phyloP scores from a whole-genome alignment of 2,797 vertebrate genomes.

The Acanthiza pusilla region DNA sequence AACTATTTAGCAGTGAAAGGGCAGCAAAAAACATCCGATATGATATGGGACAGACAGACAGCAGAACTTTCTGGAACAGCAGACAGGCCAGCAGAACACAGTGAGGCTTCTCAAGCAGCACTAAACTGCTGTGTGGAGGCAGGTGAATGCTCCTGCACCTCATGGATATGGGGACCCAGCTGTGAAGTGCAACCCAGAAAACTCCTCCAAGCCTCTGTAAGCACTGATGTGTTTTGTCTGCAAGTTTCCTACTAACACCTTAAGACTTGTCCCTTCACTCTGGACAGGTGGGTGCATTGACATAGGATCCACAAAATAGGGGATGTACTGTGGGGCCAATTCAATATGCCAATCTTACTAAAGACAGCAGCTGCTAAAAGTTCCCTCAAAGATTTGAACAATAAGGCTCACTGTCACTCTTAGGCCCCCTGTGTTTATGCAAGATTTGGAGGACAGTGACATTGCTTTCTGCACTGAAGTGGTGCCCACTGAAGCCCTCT shows the following conservation, averaged over 20 bases:
- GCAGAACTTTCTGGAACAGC: not conserved
- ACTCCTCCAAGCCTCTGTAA: not conserved
- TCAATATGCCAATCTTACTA: not conserved
- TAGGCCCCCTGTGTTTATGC: not conserved
- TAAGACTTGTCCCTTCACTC: not conserved
- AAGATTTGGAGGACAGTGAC: not conserved
- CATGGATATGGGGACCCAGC: not conserved
- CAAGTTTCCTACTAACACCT: not conserved
- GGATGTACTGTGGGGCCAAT: not conserved
- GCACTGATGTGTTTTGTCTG: not conserved
- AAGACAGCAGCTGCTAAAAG: not conserved
- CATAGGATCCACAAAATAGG: not conserved
- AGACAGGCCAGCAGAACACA: not conserved
- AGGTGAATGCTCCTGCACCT: not conserved
- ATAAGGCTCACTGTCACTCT: not conserved
- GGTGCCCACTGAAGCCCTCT: not conserved
- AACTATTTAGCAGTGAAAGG: not conserved
- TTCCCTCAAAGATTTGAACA: not conserved
- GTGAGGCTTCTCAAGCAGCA: not conserved
- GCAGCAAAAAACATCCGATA: not conserved
- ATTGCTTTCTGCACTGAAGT: not conserved
- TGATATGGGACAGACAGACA: not conserved
- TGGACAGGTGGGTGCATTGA: not conserved
- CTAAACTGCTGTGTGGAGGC: not conserved
- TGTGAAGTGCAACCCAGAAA: not conserved